Percentiles rank a stretch among this genome's conserved stretches.
phyloP scores from a whole-genome alignment of 2,888 invertebrate species.

The Pycnomerus fuliginosus region DNA sequence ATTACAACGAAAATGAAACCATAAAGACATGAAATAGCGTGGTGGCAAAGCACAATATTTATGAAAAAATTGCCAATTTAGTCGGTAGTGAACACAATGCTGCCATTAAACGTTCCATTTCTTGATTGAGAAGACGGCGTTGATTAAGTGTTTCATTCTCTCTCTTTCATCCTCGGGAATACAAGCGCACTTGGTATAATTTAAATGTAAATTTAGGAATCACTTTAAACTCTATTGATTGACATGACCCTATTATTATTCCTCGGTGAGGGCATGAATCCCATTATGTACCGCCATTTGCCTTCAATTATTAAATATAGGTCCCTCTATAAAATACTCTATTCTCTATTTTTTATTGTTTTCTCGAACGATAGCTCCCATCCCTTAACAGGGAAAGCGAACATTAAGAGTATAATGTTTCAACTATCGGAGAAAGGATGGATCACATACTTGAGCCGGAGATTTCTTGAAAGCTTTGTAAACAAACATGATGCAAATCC shows the following conservation, averaged over 20 bases:
- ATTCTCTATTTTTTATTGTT: too few relatives aligned
- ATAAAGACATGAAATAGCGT: constrained; percentile 22
- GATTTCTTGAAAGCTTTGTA: constrained; percentile 16
- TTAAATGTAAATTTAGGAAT: constrained; percentile 42
- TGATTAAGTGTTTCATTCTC: constrained; percentile 38
- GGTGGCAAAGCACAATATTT: constrained; percentile 20
- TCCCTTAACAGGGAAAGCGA: too few relatives aligned
- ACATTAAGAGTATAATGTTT: constrained; percentile 6
- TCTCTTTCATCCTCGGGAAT: constrained; percentile 30
- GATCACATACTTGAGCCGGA: constrained; percentile 11
- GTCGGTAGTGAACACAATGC: constrained; percentile 20
- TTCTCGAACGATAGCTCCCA: too few relatives aligned
- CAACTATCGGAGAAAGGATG: constrained; percentile 1
- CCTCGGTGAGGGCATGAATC: constrained; percentile 13
- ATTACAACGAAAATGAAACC: too few relatives aligned
- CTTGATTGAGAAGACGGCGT: constrained; percentile 33
- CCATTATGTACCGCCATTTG: constrained; percentile 27
- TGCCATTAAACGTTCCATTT: constrained; percentile 31
- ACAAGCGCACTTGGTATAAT: constrained; percentile 34
- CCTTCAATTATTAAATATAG: constrained; percentile 27
- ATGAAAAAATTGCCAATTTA: constrained; percentile 28
- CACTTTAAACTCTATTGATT: constrained; percentile 35
- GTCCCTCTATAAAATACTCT: too few relatives aligned
- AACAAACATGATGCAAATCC: constrained; percentile 18
- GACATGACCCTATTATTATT: constrained; percentile 25